phyloP scores from a whole-genome alignment of 2,113 vertebrate genomes.

The Chionodraco myersi region DNA sequence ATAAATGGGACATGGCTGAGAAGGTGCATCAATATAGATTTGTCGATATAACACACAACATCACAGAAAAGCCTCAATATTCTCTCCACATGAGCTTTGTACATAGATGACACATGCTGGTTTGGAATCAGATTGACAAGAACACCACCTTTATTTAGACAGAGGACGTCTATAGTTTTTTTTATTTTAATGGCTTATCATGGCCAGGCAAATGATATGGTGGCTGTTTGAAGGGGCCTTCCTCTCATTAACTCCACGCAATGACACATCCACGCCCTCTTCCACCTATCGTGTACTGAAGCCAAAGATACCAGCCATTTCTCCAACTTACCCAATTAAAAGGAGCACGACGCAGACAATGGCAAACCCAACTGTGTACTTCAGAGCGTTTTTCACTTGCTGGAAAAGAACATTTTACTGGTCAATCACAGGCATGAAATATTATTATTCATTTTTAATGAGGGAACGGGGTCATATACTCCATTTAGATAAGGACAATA shows the following conservation, averaged over 20 bases:
- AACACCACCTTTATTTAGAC: constrained; percentile 32
- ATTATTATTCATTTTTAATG: constrained; percentile 57
- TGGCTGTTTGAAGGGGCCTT: constrained; percentile 42
- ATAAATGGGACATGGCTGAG: constrained; percentile 43
- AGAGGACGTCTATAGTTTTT: not conserved
- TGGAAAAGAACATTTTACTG: constrained; percentile 77
- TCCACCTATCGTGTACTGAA: constrained; percentile 47
- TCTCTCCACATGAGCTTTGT: constrained; percentile 5
- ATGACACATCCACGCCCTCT: constrained; percentile 38
- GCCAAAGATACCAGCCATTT: constrained; percentile 45
- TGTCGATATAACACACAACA: constrained; percentile 12
- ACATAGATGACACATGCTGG: not conserved
- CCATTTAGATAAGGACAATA: constrained; percentile 52
- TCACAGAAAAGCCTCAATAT: constrained; percentile 1
- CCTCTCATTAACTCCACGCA: constrained; percentile 68
- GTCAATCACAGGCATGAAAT: constrained; percentile 64
- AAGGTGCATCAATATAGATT: constrained; percentile 45
- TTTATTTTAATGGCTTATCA: constrained; percentile 44
- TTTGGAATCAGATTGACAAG: constrained; percentile 9
- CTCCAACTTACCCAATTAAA: constrained; percentile 93
- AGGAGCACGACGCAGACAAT: constrained; percentile 91
- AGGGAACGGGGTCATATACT: constrained; percentile 49
- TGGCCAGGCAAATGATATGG: constrained; percentile 40
- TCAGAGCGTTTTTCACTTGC: constrained; percentile 95
- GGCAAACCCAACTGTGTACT: constrained; percentile 92